A percentile compares a stretch with the other conserved stretches of the same genome.
phyloP scores from a whole-genome alignment of 1,140 invertebrate genomes.

The Leucophenga varia region DNA sequence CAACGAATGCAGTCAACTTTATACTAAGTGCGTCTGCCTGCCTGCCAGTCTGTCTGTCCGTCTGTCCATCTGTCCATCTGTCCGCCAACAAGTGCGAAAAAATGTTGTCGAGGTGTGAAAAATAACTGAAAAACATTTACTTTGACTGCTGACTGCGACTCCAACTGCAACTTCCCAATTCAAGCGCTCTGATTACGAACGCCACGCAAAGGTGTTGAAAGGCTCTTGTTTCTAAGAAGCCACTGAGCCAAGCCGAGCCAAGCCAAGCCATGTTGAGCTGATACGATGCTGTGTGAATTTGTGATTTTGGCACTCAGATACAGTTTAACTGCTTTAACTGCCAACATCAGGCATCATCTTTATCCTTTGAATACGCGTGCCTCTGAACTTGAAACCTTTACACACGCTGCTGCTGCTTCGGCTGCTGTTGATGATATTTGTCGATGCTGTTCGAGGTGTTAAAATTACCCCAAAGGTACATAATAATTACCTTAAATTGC shows the following conservation, averaged over 20 bases:
- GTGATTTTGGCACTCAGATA: constrained; percentile 43
- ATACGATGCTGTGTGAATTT: too few relatives aligned
- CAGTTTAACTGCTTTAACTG: too few relatives aligned
- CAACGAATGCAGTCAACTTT: constrained; percentile 26
- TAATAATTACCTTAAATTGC: constrained; percentile 57
- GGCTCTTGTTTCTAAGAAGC: constrained; percentile 51
- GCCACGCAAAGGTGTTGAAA: constrained; percentile 51
- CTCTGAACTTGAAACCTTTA: too few relatives aligned
- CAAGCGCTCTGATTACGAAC: constrained; percentile 25
- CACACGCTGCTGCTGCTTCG: constrained; percentile 11
- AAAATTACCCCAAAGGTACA: constrained; percentile 57
- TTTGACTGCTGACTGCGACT: neutral
- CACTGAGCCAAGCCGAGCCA: too few relatives aligned
- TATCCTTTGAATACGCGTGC: too few relatives aligned
- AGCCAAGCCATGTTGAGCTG: too few relatives aligned
- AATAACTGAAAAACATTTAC: constrained; percentile 38
- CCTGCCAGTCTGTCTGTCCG: too few relatives aligned
- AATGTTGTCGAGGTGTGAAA: constrained; percentile 56
- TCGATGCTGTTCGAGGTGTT: constrained; percentile 56
- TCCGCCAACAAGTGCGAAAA: constrained; percentile 43
- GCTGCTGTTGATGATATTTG: constrained; percentile 47
- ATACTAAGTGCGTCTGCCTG: too few relatives aligned
- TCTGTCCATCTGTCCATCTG: too few relatives aligned
- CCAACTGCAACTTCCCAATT: neutral
- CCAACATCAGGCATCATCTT: too few relatives aligned